phyloP scores from a whole-genome alignment of 2,797 vertebrate genomes.

The Rhodeus uyekii region DNA sequence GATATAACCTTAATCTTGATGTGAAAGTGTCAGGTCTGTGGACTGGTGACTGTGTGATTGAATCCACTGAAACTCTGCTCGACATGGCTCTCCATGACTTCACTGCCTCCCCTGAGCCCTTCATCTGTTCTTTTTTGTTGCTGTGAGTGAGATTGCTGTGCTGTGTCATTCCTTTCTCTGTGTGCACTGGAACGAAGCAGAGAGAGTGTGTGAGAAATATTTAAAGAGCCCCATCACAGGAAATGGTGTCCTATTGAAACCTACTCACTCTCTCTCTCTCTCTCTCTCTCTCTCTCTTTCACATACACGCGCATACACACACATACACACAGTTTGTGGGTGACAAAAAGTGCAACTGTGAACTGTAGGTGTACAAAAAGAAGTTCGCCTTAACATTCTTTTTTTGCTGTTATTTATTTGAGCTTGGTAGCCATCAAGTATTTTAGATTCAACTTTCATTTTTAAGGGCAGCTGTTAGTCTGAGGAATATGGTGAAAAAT shows the following conservation, averaged over 20 bases:
- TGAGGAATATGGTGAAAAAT: slow-evolving; percentile 35
- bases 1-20: slow-evolving; percentile 42
- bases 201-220: slow-evolving; percentile 1
- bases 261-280: too few species aligned
- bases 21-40: slow-evolving; percentile 37
- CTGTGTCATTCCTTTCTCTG: slow-evolving; percentile 53
- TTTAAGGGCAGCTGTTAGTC: slow-evolving; percentile 42
- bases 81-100: slow-evolving; percentile 35
- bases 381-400: slow-evolving; percentile 34
- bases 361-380: background rate
- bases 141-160: slow-evolving; percentile 68
- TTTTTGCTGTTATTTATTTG: slow-evolving; percentile 37
- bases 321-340: background rate
- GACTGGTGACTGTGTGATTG: slow-evolving; percentile 40
- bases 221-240: background rate
- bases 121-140: slow-evolving; percentile 24
- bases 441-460: slow-evolving; percentile 44
- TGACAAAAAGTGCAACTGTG: slow-evolving; percentile 15
- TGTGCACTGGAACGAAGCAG: slow-evolving; percentile 22
- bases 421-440: slow-evolving; percentile 43
- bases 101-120: slow-evolving; percentile 25
- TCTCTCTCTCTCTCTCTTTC: too few species aligned
- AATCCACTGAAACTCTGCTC: slow-evolving; percentile 28
- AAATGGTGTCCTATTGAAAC: slow-evolving; percentile 8
- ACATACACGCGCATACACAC: too few species aligned